Conservation (phyloP, 2,113 vertebrate genomes). For the Leptodactylus fuscus region DNA sequence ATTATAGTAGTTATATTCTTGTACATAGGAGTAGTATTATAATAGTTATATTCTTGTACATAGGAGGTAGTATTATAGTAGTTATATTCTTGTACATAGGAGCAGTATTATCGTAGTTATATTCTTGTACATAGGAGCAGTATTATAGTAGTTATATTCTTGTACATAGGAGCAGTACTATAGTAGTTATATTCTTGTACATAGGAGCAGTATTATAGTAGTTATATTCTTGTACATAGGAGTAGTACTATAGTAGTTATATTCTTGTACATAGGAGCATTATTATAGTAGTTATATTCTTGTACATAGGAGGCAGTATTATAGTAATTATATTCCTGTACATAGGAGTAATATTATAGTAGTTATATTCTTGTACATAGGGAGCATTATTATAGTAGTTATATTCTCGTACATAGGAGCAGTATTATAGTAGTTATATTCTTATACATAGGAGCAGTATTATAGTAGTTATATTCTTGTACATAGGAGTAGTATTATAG, state of each 20-base stretch:
- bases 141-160: conserved; percentile 2
- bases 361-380: conserved; percentile 6
- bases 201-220: conserved; percentile 4
- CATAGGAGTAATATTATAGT: not conserved
- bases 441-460: not conserved
- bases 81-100: conserved; percentile 16
- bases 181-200: conserved; percentile 6
- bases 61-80: conserved; percentile 5
- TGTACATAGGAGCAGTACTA: conserved; percentile 9
- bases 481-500: not conserved
- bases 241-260: conserved; percentile 4
- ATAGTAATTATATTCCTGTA: conserved; percentile 15
- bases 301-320: conserved; percentile 1
- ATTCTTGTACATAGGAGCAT: not conserved
- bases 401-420: not conserved
- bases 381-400: conserved; percentile 7
- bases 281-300: conserved; percentile 23
- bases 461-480: conserved; percentile 13
- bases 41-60: conserved; percentile 5
- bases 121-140: conserved; percentile 9
- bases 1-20: conserved; percentile 13
- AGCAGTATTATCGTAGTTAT: conserved; percentile 14
- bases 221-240: conserved; percentile 12
- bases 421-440: conserved; percentile 23
- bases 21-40: not conserved